A percentile compares a stretch with the other conserved stretches of the same genome.
These are phyloP conservation scores for Eupsittula cactorum DNA, from an alignment of 2,113 vertebrate species.

Conservation along the genomic window DNA sequence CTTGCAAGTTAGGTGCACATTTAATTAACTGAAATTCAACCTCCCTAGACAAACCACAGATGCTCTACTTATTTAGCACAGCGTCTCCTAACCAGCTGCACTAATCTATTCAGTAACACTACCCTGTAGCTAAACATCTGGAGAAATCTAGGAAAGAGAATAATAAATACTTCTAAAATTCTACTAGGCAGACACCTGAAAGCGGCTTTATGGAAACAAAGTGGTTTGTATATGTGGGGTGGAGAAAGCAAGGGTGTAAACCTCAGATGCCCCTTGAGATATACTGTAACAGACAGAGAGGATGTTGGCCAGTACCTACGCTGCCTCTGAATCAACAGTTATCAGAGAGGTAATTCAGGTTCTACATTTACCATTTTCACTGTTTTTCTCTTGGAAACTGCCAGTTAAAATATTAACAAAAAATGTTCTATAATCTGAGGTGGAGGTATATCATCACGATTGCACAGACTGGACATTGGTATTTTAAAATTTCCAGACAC, in stretches of 20 bases:
- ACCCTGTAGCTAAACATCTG: conserved; percentile 85
- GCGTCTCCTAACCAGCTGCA: conserved; percentile 77
- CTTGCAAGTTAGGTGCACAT: conserved; percentile 64
- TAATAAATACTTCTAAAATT: conserved; percentile 53
- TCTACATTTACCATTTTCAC: background rate
- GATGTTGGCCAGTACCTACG: background rate
- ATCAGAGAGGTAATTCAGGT: background rate
- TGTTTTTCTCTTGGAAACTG: background rate
- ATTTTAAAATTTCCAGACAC: rapidly evolving
- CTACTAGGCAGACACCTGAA: conserved; percentile 35
- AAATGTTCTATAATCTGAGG: background rate
- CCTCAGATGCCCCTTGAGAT: background rate
- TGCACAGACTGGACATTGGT: rapidly evolving
- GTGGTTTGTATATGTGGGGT: rapidly evolving
- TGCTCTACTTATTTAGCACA: conserved; percentile 68
- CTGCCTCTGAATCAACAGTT: background rate
- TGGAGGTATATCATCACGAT: background rate
- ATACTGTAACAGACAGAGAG: background rate
- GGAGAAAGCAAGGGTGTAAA: background rate
- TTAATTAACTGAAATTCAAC: conserved; percentile 71
- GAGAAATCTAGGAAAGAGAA: conserved; percentile 65
- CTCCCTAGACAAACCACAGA: conserved; percentile 77
- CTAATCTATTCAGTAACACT: conserved; percentile 68
- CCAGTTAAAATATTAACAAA: background rate
- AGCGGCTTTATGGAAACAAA: conserved; percentile 12